Base-by-base conservation (phyloP, 2,888 invertebrate species). In the Hoplodrina ambigua region DNA sequence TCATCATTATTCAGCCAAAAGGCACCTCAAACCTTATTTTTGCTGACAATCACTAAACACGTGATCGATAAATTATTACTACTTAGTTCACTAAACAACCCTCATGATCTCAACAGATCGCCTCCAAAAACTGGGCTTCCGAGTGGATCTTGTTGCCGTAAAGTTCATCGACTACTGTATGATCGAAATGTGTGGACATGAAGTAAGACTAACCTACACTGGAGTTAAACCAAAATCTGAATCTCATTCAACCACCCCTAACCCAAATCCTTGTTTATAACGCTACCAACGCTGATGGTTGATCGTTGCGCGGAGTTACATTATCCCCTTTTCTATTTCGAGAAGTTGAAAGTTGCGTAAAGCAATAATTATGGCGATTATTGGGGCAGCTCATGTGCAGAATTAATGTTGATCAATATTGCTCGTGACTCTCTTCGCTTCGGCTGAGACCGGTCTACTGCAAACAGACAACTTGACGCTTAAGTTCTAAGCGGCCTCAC, bases 111-210 rank as follows among this genome's bases (percentile, higher is more conserved):
- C 44, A 25, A 61, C 75, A 75, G 75, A 80, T 61, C 58, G 37
- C 2, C 75, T 75, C 11, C 75, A 58, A 54, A 75, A 61, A 19
- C 5, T 67, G 25, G 75, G 75, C 13, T 75, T 68, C 30, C 68
- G 75, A n/a, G 80, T 75, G n/a, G 37, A 50, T 10, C 75, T 75
- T 5, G 50, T 67, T 0, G 80, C 75, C 6, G 75, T 80, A 17
- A 30, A n/a, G 0, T 68, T 67, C 46, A 1, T 10, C 4, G 80
- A 75, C 75, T 75, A 75, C 57, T 75, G 80, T 46, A 75, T 80
- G 80, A 44, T 75, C 2, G 68, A 75, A 75, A 75, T 75, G 30
- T 75, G 80, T 75, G 75, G 75, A 75, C 53, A 80, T 64, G 90
- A 93, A 55, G 80, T 80, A 70, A 74, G 66, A 53, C n/a, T 46